Conservation (phyloP, 2,888 invertebrate species). For the Metalampra italica region DNA sequence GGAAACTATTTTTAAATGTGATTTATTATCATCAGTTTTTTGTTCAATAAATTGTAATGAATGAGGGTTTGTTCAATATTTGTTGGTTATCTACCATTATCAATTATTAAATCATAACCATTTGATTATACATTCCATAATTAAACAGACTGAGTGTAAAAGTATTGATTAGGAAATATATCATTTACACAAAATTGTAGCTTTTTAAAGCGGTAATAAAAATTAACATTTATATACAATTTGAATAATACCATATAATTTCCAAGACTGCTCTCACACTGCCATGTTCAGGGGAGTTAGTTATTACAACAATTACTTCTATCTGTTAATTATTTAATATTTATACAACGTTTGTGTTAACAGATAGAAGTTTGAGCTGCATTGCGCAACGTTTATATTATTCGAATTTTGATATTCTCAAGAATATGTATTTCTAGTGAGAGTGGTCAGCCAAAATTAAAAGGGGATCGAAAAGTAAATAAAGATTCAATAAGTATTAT, state of each 20-base stretch:
- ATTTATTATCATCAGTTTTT: too few species aligned
- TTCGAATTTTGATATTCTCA: too few species aligned
- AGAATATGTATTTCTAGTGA: not conserved
- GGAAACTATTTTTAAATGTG: too few species aligned
- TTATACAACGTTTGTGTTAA: not conserved
- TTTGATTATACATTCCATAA: constrained; percentile 49
- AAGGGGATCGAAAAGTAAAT: constrained; percentile 20
- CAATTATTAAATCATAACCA: too few species aligned
- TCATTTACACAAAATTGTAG: constrained; percentile 27
- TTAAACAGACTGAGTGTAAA: constrained; percentile 54
- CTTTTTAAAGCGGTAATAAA: constrained; percentile 2
- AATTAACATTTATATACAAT: constrained; percentile 13
- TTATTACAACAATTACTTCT: not conserved
- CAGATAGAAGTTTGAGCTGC: too few species aligned
- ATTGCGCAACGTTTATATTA: too few species aligned
- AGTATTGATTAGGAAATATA: constrained; percentile 36
- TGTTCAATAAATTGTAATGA: too few species aligned
- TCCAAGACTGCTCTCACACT: constrained; percentile 12
- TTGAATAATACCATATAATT: constrained; percentile 7
- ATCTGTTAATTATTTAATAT: not conserved
- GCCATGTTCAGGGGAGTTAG: not conserved
- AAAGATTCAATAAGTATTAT: constrained; percentile 46
- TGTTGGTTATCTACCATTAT: too few species aligned
- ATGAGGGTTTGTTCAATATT: too few species aligned
- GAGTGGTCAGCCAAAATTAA: constrained; percentile 3